Percentiles rank a stretch among this genome's conserved stretches.
Evolutionary conservation across 2,888 invertebrate genomes (phyloP).

Genomic region (Mimumesa dahlbomi): DNA sequence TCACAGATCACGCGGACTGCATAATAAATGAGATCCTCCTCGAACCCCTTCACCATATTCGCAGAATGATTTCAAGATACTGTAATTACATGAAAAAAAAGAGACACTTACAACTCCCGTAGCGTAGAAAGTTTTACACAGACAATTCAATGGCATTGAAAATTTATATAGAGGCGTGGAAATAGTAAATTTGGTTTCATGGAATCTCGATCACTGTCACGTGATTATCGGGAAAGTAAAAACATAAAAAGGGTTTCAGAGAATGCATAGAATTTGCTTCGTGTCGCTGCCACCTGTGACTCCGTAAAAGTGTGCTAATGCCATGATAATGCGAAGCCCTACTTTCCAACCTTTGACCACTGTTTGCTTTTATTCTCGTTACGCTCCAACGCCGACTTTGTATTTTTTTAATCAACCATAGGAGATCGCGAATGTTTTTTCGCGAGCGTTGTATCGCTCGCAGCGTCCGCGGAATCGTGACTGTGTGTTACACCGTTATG

Average conservation of each 20-base stretch:
- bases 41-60: not conserved
- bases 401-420: not conserved
- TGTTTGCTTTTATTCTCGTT: conserved; percentile 59
- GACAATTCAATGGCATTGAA: too few relatives aligned
- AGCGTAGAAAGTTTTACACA: too few relatives aligned
- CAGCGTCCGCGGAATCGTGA: not conserved
- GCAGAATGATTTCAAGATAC: too few relatives aligned
- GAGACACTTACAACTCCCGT: too few relatives aligned
- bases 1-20: not conserved
- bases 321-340: conserved; percentile 72
- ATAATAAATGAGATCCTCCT: not conserved
- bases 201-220: not conserved
- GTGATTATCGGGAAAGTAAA: not conserved
- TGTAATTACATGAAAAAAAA: too few relatives aligned
- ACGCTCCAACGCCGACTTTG: conserved; percentile 33
- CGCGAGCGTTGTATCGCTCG: not conserved
- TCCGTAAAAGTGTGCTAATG: conserved; percentile 73
- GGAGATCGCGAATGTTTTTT: not conserved
- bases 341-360: conserved; percentile 74
- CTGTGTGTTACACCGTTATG: not conserved
- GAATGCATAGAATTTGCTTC: conserved; percentile 10
- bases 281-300: conserved; percentile 54
- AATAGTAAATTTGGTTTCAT: not conserved
- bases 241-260: not conserved
- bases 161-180: too few relatives aligned